Evolutionary conservation across 2,113 vertebrate species (phyloP).

Genomic region (Chlorocebus sabaeus): DNA sequence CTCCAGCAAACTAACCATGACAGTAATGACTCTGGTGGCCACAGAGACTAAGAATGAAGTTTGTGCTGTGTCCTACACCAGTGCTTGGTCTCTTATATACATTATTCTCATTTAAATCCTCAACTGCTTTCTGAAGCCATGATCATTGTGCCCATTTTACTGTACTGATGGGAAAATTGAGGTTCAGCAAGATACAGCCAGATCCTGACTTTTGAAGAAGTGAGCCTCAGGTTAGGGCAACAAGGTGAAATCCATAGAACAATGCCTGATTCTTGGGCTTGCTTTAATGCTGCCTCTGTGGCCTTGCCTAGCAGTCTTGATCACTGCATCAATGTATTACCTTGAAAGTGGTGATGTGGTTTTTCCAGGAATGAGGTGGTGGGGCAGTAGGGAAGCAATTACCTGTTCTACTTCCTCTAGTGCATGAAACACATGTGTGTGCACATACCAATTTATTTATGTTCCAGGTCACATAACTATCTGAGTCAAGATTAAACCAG

Average conservation of each 20-base stretch:
- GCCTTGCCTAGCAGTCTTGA: background rate
- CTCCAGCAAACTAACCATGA: no score
- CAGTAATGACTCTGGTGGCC: no score
- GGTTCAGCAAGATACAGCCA: background rate
- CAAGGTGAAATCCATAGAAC: background rate
- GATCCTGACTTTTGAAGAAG: background rate
- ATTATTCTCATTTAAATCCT: background rate
- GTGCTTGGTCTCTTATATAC: background rate
- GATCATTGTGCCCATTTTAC: background rate
- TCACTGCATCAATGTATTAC: background rate
- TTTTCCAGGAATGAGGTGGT: background rate
- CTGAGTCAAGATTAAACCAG: background rate
- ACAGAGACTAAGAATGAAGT: rapidly evolving
- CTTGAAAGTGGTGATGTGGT: background rate
- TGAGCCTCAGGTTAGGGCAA: background rate
- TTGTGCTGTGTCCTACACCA: background rate
- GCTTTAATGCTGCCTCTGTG: background rate
- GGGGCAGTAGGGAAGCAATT: background rate
- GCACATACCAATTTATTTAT: background rate
- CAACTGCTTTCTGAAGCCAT: background rate
- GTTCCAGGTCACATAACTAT: background rate
- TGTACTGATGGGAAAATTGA: background rate
- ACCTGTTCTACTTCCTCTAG: background rate
- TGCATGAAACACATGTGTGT: background rate
- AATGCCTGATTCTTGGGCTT: background rate